These are phyloP conservation scores for Drosophila suzukii DNA, from an alignment of 1,140 invertebrate species.

Conservation along the genomic window DNA sequence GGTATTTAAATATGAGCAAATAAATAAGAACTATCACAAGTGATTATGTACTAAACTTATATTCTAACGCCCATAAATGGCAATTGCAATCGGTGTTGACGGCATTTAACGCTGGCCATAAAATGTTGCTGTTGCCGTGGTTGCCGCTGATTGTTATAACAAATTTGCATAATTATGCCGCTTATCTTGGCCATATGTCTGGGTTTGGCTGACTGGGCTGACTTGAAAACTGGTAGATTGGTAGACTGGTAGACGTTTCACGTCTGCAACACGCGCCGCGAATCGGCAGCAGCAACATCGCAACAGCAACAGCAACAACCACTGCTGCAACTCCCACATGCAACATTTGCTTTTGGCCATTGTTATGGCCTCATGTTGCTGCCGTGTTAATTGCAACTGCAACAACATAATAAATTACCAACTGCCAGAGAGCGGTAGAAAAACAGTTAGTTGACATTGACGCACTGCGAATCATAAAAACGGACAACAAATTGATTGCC, in stretches of 20 bases:
- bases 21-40: conserved; percentile 51
- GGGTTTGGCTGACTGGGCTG: conserved; percentile 20
- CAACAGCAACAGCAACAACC: conserved; percentile 18
- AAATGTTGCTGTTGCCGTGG: conserved; percentile 55
- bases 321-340: conserved; percentile 54
- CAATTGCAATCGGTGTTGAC: conserved; percentile 64
- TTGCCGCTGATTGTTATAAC: conserved; percentile 70
- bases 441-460: conserved; percentile 76
- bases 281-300: conserved; percentile 26
- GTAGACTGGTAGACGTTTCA: conserved; percentile 21
- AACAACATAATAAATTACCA: conserved; percentile 67
- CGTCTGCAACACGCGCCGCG: conserved; percentile 42
- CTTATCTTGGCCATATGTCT: conserved; percentile 81
- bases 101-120: conserved; percentile 61
- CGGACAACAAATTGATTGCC: conserved; percentile 82
- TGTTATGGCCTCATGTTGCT: conserved; percentile 40
- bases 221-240: conserved; percentile 36
- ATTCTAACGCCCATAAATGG: conserved; percentile 77
- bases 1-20: conserved; percentile 25
- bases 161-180: conserved; percentile 83
- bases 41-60: conserved; percentile 64
- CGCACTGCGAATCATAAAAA: conserved; percentile 83
- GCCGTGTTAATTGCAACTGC: conserved; percentile 49
- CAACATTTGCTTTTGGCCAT: conserved; percentile 11
- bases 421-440: conserved; percentile 42